These are phyloP conservation scores for Atta colombica DNA, from an alignment of 1,140 invertebrate species.

Conservation along the genomic window DNA sequence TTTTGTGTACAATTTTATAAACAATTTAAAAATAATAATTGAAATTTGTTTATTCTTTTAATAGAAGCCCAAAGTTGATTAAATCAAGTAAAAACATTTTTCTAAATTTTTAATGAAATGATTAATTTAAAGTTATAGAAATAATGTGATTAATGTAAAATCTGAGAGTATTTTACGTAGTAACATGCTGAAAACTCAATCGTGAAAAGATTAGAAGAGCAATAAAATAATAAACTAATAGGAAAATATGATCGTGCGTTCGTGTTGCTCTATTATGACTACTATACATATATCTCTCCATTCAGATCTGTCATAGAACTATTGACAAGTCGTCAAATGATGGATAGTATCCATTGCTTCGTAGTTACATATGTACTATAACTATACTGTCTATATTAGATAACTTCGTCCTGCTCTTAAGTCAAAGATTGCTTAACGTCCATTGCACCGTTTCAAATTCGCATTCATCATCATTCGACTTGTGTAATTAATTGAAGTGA, in stretches of 20 bases:
- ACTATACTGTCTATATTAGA: conserved; percentile 31
- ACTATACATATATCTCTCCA: background rate
- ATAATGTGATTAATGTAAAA: background rate
- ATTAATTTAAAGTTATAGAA: background rate
- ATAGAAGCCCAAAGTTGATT: background rate
- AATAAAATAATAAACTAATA: background rate
- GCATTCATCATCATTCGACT: conserved; percentile 17
- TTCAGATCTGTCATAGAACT: conserved; percentile 44
- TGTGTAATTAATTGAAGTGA: conserved; percentile 3
- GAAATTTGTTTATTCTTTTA: background rate
- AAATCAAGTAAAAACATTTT: background rate
- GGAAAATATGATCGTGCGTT: background rate
- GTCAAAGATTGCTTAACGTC: background rate
- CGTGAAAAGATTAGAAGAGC: background rate
- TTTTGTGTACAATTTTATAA: too few relatives aligned
- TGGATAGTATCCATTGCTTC: conserved; percentile 41
- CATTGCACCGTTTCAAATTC: background rate
- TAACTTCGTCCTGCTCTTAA: conserved; percentile 37
- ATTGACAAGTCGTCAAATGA: conserved; percentile 49
- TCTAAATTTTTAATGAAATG: background rate
- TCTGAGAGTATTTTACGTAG: background rate
- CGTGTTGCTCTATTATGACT: background rate
- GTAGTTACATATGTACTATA: conserved; percentile 7
- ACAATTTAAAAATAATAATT: too few relatives aligned
- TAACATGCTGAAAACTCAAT: background rate